A percentile compares a stretch with the other conserved stretches of the same genome.
Conservation (phyloP, 2,113 vertebrate species). For the Scophthalmus maximus region DNA sequence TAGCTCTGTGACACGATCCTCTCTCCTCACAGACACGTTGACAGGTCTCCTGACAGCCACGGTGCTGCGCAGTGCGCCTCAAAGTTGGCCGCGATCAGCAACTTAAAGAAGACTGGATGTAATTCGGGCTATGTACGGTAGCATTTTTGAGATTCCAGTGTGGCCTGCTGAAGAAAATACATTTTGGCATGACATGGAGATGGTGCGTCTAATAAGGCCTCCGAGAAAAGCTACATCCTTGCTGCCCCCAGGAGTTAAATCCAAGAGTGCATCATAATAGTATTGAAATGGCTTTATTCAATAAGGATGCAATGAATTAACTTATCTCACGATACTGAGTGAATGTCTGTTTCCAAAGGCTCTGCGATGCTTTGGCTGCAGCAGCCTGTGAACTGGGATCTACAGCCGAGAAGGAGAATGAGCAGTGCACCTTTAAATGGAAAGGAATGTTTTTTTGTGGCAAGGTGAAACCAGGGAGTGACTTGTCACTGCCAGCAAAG, state of each 20-base stretch:
- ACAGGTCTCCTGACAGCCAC: constrained; percentile 1
- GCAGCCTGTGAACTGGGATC: constrained; percentile 45
- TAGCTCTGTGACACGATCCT: neutral
- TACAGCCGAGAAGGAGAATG: constrained; percentile 24
- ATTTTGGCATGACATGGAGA: constrained; percentile 7
- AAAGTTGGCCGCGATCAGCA: constrained; percentile 30
- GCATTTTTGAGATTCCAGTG: too few relatives aligned
- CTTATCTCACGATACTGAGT: neutral
- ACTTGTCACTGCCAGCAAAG: constrained; percentile 39
- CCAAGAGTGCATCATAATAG: neutral
- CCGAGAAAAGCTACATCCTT: neutral
- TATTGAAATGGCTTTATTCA: neutral
- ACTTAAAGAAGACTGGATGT: constrained; percentile 5
- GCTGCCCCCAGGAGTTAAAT: neutral
- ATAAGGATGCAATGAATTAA: neutral
- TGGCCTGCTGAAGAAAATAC: too few relatives aligned
- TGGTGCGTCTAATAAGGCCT: neutral
- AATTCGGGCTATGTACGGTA: too few relatives aligned
- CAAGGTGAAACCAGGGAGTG: constrained; percentile 61
- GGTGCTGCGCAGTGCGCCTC: constrained; percentile 30
- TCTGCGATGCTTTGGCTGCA: constrained; percentile 43
- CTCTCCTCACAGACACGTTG: neutral
- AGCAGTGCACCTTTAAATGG: constrained; percentile 52
- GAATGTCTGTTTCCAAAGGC: neutral
- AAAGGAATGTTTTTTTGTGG: constrained; percentile 51